Evolutionary conservation across 2,888 invertebrate genomes (phyloP), one percentile per base, ranked within the genome.

Genomic region (Acanthosepion pharaonis): DNA sequence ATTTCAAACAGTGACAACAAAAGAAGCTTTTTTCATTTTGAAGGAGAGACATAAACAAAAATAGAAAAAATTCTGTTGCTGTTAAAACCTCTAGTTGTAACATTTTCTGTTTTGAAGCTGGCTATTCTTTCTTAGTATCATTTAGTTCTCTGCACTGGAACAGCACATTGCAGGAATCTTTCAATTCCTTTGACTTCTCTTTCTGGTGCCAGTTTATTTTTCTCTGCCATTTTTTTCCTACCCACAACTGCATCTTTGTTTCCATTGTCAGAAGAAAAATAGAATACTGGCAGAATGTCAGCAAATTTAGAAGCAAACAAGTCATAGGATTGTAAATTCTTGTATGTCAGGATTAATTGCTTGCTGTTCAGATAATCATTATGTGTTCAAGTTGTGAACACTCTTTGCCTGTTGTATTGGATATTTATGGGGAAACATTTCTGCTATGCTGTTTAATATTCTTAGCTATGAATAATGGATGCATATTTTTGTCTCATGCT

Each of bases 391-490:
- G 2, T 78, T 78, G 78, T n/a, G 15, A 78, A 78, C n/a, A n/a
- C n/a, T 78, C n/a, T 78, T 78, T 78, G n/a, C n/a, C 11, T 33
- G n/a, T 78, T 33, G 6, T 18, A 8, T 15, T 33, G 8, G 78
- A 78, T n/a, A 64, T 64, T 64, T 64, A 64, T 64, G 64, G 64
- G 28, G 25, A 64, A 64, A 64, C 28, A 64, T 64, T 23, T 64
- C 25, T 23, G 64, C 25, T 64, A 64, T 64, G 64, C 28, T 8
- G 64, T 64, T 23, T 25, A 64, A 64, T 64, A 64, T 64, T 64
- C 64, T 94, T 55, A 49, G 78, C 48, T 94, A 59, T 48, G 51
- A 64, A 49, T 94, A 94, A 91, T 91, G 48, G 11, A 55, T 93
- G 28, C 48, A 94, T 48, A 53, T 51, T 92, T 48, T 78, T 64